Base-by-base conservation (phyloP, 2,113 vertebrate species). In the Mastomys natalensis region DNA sequence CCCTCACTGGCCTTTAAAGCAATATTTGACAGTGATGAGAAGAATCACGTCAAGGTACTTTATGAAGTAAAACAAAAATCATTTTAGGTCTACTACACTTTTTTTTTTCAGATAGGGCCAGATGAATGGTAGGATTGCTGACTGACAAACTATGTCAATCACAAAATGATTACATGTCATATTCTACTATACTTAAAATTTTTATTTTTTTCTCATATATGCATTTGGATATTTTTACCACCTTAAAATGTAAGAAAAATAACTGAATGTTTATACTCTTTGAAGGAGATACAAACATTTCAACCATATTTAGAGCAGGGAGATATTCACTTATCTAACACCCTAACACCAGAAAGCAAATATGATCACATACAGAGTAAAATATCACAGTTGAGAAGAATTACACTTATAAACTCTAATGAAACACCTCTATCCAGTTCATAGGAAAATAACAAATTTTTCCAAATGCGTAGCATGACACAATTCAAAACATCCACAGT, bases 401-500 rank as follows among this genome's bases (percentile, higher is more conserved):
- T 96, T 70, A 92, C 60, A 97, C 31, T 97, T 96, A 87, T 95
- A 78, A 96, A 73, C 70, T 95, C 96, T 97, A 96, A 96, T 1
- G 60, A 68, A 97, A 97, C 85, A 17, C 8, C 58, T 84, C 88
- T 85, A 94, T 10, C 51, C 96, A 95, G 92, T 87, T 94, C 6
- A 97, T 43, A 78, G 22, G 92, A 97, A 84, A 95, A 90, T 91
- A 97, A 98, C 97, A 98, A 89, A 98, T 95, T 0, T 43, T 95
- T 98, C 97, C 95, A 98, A 98, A 97, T 97, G 96, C 95, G 98
- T 98, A 98, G 97, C 97, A 99, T 98, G 89, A 99, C 98, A 99
- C 97, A 99, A 96, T 98, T 98, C 92, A 98, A 98, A 99, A 99
- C 98, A 99, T 98, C 98, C 98, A 99, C 97, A 99, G 98, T 98